These are phyloP conservation scores for Arrhopalites spinosus DNA, from an alignment of 2,888 invertebrate species.

Conservation along the genomic window DNA sequence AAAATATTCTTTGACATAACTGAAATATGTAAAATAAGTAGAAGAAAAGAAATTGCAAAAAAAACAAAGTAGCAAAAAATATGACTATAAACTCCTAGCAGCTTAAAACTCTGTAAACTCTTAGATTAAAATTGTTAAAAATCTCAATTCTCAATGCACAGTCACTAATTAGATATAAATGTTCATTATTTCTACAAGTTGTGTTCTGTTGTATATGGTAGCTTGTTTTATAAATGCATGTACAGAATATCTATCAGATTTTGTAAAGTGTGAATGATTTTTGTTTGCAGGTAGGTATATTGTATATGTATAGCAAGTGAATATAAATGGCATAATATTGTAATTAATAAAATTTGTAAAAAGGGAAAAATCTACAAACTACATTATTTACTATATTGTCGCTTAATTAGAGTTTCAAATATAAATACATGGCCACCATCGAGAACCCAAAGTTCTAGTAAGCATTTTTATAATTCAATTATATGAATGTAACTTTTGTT, in stretches of 20 bases:
- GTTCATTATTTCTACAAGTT: neutral
- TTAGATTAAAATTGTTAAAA: neutral
- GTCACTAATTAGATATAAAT: neutral
- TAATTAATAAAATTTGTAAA: neutral
- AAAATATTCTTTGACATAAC: neutral
- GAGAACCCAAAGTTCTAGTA: conserved; percentile 49
- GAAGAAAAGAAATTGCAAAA: neutral
- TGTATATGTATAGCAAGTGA: neutral
- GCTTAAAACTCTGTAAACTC: neutral
- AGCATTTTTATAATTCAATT: too few species aligned
- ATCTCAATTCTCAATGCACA: neutral
- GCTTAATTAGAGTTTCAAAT: conserved; percentile 34
- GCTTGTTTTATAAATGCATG: neutral
- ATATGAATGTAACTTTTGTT: too few species aligned
- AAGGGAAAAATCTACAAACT: neutral
- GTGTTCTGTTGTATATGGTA: neutral
- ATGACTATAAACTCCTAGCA: neutral
- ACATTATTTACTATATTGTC: neutral
- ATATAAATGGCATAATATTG: neutral
- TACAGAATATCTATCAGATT: conserved; percentile 2
- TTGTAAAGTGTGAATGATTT: neutral
- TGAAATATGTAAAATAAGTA: neutral
- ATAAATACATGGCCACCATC: conserved; percentile 41
- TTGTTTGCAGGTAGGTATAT: too few species aligned
- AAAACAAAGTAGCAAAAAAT: neutral